Conservation (phyloP, 2,797 vertebrate species). For the Eidolon dupreanum region DNA sequence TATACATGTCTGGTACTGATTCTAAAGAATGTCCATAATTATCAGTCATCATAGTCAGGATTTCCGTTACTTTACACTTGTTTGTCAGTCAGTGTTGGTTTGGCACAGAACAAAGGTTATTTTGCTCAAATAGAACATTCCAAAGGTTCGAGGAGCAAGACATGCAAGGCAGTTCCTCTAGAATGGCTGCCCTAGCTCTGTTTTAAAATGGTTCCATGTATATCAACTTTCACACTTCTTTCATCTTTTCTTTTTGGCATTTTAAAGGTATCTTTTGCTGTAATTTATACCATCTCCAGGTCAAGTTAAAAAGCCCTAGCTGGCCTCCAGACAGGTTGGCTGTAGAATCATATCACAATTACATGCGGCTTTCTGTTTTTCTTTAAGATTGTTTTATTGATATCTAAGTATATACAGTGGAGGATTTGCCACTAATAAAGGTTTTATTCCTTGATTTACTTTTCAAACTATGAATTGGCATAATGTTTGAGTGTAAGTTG, state of each 20-base stretch:
- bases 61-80: too few relatives aligned
- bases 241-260: neutral
- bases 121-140: too few relatives aligned
- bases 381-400: neutral
- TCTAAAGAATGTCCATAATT: too few relatives aligned
- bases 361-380: neutral
- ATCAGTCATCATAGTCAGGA: too few relatives aligned
- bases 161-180: too few relatives aligned
- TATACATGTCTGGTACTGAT: too few relatives aligned
- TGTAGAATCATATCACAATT: neutral
- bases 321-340: neutral
- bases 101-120: too few relatives aligned
- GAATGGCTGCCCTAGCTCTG: too few relatives aligned
- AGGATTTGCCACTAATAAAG: neutral
- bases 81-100: too few relatives aligned
- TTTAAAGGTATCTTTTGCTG: neutral
- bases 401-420: neutral
- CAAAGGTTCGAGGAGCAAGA: too few relatives aligned
- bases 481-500: neutral
- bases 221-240: neutral
- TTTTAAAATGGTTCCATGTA: too few relatives aligned
- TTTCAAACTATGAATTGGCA: slow-evolving; percentile 15
- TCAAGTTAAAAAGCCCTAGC: neutral
- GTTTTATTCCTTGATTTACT: neutral
- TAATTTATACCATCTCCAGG: neutral